These are phyloP conservation scores for Phrynocephalus vlangalii DNA, from an alignment of 2,797 vertebrate species.

Conservation along the genomic window DNA sequence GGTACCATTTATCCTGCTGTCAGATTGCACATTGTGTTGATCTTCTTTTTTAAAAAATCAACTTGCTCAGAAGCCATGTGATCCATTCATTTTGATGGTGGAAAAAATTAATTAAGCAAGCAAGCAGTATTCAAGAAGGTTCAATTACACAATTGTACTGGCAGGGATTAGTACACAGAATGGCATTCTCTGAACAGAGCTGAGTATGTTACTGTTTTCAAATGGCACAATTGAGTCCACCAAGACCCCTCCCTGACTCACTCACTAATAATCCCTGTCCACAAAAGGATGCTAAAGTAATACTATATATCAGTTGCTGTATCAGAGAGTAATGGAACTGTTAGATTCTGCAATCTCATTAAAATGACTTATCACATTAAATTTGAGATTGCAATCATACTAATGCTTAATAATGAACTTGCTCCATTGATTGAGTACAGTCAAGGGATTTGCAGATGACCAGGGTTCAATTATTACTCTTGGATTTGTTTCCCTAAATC, in stretches of 20 bases:
- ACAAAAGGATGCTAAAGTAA: not conserved
- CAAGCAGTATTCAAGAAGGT: slow-evolving; percentile 41
- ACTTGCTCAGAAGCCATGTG: not conserved
- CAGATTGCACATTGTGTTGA: slow-evolving; percentile 11
- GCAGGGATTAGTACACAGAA: slow-evolving; percentile 26
- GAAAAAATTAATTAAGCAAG: slow-evolving; percentile 38
- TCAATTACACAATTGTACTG: slow-evolving; percentile 9
- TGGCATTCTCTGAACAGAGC: slow-evolving; percentile 30
- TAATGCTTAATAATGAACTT: not conserved
- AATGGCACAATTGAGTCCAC: not conserved
- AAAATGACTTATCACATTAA: not conserved
- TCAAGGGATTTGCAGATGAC: not conserved
- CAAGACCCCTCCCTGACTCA: slow-evolving; percentile 14
- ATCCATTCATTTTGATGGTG: slow-evolving; percentile 24
- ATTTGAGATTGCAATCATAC: not conserved
- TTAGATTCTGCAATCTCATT: not conserved
- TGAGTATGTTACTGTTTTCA: not conserved
- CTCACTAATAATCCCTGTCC: slow-evolving; percentile 32
- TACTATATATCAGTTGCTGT: slow-evolving; percentile 7
- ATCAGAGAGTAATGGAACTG: not conserved
- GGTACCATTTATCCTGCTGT: slow-evolving; percentile 16
- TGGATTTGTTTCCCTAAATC: not conserved
- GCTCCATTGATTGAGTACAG: not conserved
- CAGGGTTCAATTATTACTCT: not conserved
- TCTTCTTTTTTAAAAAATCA: not conserved